Conservation (phyloP, 2,888 invertebrate species). For the Diploptera punctata region DNA sequence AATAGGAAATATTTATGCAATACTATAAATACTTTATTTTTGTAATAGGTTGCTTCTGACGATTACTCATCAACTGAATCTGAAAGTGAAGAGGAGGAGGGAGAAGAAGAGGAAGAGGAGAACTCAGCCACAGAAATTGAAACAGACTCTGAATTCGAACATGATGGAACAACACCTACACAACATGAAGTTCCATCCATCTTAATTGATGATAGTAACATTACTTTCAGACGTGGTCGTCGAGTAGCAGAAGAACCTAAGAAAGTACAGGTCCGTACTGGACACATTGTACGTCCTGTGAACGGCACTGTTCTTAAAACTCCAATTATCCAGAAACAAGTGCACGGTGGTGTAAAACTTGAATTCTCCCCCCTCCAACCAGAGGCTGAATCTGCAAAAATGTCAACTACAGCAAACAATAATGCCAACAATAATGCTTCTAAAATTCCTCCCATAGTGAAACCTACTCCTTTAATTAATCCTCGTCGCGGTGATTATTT, state of each 20-base stretch:
- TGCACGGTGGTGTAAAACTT: constrained; percentile 51
- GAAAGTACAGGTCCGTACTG: constrained; percentile 46
- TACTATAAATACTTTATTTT: constrained; percentile 43
- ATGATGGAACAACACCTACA: constrained; percentile 74
- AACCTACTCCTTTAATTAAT: constrained; percentile 58
- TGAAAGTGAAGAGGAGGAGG: constrained; percentile 54
- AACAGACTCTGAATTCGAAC: constrained; percentile 91
- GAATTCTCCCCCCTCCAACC: constrained; percentile 56
- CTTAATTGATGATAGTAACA: constrained; percentile 66
- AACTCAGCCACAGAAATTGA: constrained; percentile 93
- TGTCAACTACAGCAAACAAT: constrained; percentile 37
- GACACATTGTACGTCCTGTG: constrained; percentile 56
- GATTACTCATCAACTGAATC: constrained; percentile 67
- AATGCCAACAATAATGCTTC: constrained; percentile 42
- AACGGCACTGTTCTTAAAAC: constrained; percentile 51
- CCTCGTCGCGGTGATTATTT: constrained; percentile 75
- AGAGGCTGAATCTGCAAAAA: constrained; percentile 41
- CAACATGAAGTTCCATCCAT: constrained; percentile 77
- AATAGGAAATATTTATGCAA: too few relatives aligned
- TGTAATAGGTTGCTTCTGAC: constrained; percentile 67
- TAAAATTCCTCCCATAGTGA: constrained; percentile 47
- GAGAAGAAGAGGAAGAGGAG: constrained; percentile 66
- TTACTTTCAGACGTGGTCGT: constrained; percentile 28
- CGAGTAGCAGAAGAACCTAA: constrained; percentile 46
- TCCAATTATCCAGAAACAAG: constrained; percentile 17